Evolutionary conservation across 2,888 invertebrate species (phyloP).

Genomic region (Drosophila pseudotalamancana): DNA sequence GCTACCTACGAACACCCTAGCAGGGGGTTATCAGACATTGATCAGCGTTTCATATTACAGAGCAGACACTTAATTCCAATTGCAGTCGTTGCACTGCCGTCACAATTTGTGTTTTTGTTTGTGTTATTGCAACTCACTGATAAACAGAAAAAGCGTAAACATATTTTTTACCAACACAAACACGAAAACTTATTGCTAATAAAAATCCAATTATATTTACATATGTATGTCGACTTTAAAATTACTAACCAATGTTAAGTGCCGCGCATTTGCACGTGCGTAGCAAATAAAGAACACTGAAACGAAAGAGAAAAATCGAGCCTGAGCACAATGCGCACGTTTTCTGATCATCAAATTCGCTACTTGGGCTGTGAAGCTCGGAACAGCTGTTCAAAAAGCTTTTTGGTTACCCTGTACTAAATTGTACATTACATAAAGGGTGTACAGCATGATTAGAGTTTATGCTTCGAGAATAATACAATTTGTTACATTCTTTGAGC

Average conservation of each 20-base stretch:
- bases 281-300: conserved; percentile 6
- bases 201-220: conserved; percentile 5
- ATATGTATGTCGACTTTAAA: too few species aligned
- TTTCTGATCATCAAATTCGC: conserved; percentile 10
- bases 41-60: conserved; percentile 43
- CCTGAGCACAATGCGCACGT: conserved; percentile 17
- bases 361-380: conserved; percentile 8
- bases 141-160: conserved; percentile 55
- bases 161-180: conserved; percentile 48
- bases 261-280: conserved; percentile 68
- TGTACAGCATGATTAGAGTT: too few species aligned
- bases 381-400: conserved; percentile 35
- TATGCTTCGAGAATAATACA: too few species aligned
- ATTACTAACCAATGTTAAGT: conserved; percentile 53
- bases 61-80: conserved; percentile 35
- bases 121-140: conserved; percentile 24
- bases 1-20: conserved; percentile 30
- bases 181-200: neutral
- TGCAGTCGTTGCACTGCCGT: conserved; percentile 60
- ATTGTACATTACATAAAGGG: neutral
- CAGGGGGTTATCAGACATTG: conserved; percentile 65
- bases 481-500: too few species aligned
- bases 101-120: conserved; percentile 51
- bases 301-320: conserved; percentile 1
- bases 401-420: neutral